phyloP scores from a whole-genome alignment of 2,888 invertebrate species.

The Sympetrum striolatum region DNA sequence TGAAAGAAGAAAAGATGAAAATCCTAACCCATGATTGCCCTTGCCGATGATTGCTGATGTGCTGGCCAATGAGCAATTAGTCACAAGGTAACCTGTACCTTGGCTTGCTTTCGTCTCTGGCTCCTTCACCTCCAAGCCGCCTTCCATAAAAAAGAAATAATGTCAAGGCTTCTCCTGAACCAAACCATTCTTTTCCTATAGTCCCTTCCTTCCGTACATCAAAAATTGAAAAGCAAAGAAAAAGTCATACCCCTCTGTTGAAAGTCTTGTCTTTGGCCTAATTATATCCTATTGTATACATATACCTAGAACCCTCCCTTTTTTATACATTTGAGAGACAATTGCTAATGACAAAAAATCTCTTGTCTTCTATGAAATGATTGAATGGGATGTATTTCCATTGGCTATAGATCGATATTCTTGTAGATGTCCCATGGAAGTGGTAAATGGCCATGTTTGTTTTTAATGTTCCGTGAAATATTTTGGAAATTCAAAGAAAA shows the following conservation, averaged over 20 bases:
- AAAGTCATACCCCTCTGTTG: not conserved
- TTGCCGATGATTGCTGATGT: slow-evolving; percentile 34
- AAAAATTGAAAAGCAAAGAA: not conserved
- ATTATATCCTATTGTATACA: not conserved
- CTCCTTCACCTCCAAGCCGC: slow-evolving; percentile 1
- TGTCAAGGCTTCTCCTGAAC: not conserved
- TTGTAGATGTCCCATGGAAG: slow-evolving; percentile 31
- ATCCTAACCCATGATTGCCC: slow-evolving; percentile 7
- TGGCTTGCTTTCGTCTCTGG: slow-evolving; percentile 42
- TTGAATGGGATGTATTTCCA: slow-evolving; percentile 22
- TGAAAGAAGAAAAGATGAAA: not conserved
- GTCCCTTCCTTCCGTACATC: not conserved
- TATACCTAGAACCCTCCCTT: not conserved
- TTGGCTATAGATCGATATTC: slow-evolving; percentile 23
- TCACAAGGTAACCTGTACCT: slow-evolving; percentile 13
- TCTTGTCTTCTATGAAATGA: slow-evolving; percentile 32
- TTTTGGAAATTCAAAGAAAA: slow-evolving; percentile 5
- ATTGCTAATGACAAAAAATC: slow-evolving; percentile 35
- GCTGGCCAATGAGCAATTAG: slow-evolving; percentile 1
- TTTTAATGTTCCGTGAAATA: not conserved
- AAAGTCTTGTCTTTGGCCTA: slow-evolving; percentile 41
- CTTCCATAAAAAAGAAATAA: slow-evolving; percentile 17
- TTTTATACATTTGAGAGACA: slow-evolving; percentile 34
- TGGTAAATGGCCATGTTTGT: slow-evolving; percentile 39
- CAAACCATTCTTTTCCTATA: not conserved